Percentiles rank a stretch among this genome's conserved stretches.
These are phyloP conservation scores for Mechanitis mazaeus DNA, from an alignment of 2,888 invertebrate genomes.

Conservation along the genomic window DNA sequence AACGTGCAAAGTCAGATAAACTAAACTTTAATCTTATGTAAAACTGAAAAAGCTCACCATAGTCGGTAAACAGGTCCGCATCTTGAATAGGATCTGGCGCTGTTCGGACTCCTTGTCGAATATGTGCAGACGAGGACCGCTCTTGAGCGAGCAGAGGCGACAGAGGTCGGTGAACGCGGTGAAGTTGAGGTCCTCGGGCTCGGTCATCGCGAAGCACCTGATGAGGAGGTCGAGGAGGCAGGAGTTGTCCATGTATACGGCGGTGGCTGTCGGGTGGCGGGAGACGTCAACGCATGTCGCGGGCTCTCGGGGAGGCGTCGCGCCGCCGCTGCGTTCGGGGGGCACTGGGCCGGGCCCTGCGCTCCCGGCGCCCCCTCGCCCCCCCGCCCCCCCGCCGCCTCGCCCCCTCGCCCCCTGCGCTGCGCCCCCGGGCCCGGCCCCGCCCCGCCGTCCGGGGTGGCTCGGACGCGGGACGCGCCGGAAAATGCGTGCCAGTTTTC, in stretches of 20 bases:
- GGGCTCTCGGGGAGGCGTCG: constrained; percentile 71
- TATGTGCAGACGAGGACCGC: constrained; percentile 81
- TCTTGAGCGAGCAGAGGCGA: constrained; percentile 82
- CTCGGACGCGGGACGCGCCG: constrained; percentile 49
- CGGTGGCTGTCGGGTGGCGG: constrained; percentile 66
- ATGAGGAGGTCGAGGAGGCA: constrained; percentile 77
- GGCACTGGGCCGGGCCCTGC: constrained; percentile 58
- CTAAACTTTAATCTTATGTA: neutral
- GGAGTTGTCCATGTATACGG: constrained; percentile 77
- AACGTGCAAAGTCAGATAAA: neutral
- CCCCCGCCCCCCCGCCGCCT: constrained; percentile 36
- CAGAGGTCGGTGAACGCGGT: constrained; percentile 82
- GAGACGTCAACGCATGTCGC: constrained; percentile 69
- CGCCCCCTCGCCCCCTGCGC: constrained; percentile 36
- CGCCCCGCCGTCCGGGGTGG: constrained; percentile 43
- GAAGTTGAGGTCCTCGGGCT: constrained; percentile 82
- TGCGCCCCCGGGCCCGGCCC: constrained; percentile 35
- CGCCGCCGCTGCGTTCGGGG: constrained; percentile 73
- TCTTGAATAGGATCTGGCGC: constrained; percentile 81
- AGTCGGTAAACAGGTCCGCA: constrained; percentile 81
- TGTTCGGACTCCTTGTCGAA: constrained; percentile 85
- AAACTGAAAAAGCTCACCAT: constrained; percentile 68
- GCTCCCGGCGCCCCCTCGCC: constrained; percentile 39
- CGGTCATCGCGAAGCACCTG: constrained; percentile 78
- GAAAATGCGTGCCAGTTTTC: constrained; percentile 70